Conservation (phyloP, 2,113 vertebrate genomes). For the Catagonus wagneri region DNA sequence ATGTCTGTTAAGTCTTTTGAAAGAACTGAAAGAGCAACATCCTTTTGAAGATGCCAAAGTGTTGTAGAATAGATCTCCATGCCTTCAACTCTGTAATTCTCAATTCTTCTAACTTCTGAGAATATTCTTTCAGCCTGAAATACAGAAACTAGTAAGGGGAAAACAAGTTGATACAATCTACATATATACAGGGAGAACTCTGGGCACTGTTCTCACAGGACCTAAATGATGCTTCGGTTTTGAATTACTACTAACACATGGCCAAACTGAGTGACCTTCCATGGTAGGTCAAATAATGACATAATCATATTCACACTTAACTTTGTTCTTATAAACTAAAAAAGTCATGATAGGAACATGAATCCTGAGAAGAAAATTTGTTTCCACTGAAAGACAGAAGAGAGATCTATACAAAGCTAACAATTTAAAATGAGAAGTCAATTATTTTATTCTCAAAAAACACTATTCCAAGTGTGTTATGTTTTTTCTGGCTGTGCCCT, state of each 20-base stretch:
- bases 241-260: constrained; percentile 29
- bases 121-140: constrained; percentile 97
- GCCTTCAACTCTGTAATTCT: constrained; percentile 96
- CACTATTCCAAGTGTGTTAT: neutral
- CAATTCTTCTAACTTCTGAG: constrained; percentile 96
- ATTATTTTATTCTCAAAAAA: constrained; percentile 29
- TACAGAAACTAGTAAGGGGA: constrained; percentile 51
- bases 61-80: constrained; percentile 99
- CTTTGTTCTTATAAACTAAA: neutral
- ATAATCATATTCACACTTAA: neutral
- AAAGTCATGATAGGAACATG: constrained; percentile 3
- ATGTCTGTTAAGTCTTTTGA: constrained; percentile 99
- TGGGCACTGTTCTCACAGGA: neutral
- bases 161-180: constrained; percentile 48
- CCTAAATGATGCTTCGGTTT: neutral
- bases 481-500: no score
- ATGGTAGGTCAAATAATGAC: constrained; percentile 20
- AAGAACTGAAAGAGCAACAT: constrained; percentile 96
- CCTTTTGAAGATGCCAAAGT: constrained; percentile 98
- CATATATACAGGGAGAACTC: neutral
- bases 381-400: neutral
- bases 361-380: constrained; percentile 41
- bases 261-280: neutral
- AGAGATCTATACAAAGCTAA: constrained; percentile 10
- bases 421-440: neutral